Evolutionary conservation across 2,113 vertebrate species (phyloP), one percentile per base, ranked within the genome.

Genomic region (Hepsetus odoe): DNA sequence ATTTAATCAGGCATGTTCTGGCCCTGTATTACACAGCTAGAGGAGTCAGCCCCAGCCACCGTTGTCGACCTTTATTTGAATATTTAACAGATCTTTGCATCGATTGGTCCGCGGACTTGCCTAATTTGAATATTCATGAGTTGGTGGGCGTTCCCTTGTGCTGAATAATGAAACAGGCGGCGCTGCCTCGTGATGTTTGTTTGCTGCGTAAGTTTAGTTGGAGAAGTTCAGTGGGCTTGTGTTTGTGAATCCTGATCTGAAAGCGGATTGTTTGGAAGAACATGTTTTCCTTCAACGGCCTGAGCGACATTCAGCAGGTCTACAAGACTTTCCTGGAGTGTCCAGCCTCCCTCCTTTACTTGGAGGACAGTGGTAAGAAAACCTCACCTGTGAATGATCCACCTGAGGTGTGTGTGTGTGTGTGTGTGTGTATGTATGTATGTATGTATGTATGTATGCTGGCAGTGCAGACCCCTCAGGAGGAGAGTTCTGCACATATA

Each of bases 281-380:
- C 67, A 91, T 91, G 92, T 87, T 89, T 26, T 33, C 80, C 3
- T 66, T 73, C 1, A 30, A 24, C 0, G 87, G 80, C 22, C 77
- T 88, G 0, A 33, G 89, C 91, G 94, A 97, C 80, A 93, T 96
- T 72, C 94, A 95, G 0, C 95, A 96, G 85, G 91, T 97, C 76
- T 91, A 97, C 78, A 96, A 91, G 87, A 92, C 94, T 1, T 85
- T 97, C 75, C 89, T 95, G 82, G 95, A 96, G 40, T 94, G 93
- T 64, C 93, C 95, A 26, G 89, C 94, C 56, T 89, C 91, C 77
- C 93, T 93, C 89, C 90, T 88, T 38, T 90, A 84, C 80, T 88
- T 93, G 78, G 87, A 90, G 87, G 94, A 94, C 64, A 72, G 14
- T 0, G 91, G 91, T 91, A 83, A 91, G 85, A 71, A 59, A 70